Conservation (phyloP, 2,113 vertebrate species). For the Polyodon spathula region DNA sequence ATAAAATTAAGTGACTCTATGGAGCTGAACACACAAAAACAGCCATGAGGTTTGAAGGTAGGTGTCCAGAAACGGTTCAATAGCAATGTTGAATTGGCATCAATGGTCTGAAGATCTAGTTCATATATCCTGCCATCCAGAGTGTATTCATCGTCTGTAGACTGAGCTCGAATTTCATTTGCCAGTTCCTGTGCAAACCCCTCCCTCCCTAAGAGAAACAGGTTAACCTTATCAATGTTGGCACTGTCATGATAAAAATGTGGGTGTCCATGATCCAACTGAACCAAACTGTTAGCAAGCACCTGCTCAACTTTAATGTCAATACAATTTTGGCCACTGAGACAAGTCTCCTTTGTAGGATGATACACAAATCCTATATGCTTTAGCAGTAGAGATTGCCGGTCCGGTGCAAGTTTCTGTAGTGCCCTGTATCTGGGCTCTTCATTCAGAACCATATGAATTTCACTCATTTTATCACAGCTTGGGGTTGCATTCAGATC, state of each 20-base stretch:
- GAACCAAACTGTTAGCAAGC: conserved; percentile 82
- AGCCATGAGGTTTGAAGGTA: conserved; percentile 90
- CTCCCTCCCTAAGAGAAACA: conserved; percentile 92
- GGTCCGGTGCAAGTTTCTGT: conserved; percentile 94
- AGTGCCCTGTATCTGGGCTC: conserved; percentile 95
- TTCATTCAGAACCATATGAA: conserved; percentile 88
- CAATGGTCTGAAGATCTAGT: conserved; percentile 83
- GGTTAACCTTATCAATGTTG: conserved; percentile 90
- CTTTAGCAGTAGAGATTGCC: conserved; percentile 94
- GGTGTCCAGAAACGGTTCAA: conserved; percentile 83
- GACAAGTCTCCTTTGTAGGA: conserved; percentile 95
- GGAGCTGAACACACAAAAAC: conserved; percentile 95
- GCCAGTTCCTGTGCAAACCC: conserved; percentile 89
- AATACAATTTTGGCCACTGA: conserved; percentile 87
- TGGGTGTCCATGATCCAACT: conserved; percentile 78
- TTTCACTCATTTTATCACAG: conserved; percentile 95
- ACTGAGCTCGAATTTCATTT: conserved; percentile 93
- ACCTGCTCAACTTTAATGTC: conserved; percentile 94
- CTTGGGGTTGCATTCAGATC: conserved; percentile 96
- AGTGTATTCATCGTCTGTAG: conserved; percentile 93
- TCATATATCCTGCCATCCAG: conserved; percentile 98
- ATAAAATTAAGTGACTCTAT: conserved; percentile 92
- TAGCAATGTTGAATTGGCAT: conserved; percentile 84
- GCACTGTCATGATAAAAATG: conserved; percentile 87
- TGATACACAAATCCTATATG: conserved; percentile 99